phyloP scores from a whole-genome alignment of 2,797 vertebrate species.

The Anguilla pacifica region DNA sequence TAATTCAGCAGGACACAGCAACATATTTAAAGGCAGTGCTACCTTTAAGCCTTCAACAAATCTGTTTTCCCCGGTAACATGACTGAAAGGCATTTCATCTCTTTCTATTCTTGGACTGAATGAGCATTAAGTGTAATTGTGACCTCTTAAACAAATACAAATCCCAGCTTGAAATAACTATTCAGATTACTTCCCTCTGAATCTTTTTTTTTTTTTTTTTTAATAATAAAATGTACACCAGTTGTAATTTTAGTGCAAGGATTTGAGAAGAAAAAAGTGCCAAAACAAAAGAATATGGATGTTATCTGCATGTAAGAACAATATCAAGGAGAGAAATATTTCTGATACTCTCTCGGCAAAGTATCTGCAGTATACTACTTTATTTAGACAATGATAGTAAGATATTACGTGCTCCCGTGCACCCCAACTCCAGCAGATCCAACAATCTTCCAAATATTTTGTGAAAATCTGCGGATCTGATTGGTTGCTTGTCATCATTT shows the following conservation, averaged over 20 bases:
- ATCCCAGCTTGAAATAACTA: not conserved
- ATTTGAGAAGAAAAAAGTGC: not conserved
- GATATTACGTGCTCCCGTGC: not conserved
- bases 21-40: not conserved
- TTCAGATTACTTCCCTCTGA: not conserved
- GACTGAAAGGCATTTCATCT: not conserved
- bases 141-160: not conserved
- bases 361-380: not conserved
- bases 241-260: not conserved
- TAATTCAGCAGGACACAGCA: not conserved
- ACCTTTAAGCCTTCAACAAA: slow-evolving; percentile 6
- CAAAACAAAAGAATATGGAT: not conserved
- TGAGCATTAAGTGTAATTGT: not conserved
- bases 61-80: not conserved
- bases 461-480: not conserved
- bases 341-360: not conserved
- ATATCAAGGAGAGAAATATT: not conserved
- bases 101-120: not conserved
- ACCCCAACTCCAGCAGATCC: not conserved
- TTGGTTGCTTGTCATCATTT: not conserved
- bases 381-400: not conserved
- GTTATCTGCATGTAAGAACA: not conserved
- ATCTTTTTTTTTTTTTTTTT: not conserved
- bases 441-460: not conserved
- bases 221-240: not conserved